Percentiles rank a stretch among this genome's conserved stretches.
phyloP scores from a whole-genome alignment of 2,888 invertebrate genomes.

The Psylliodes chrysocephalus region DNA sequence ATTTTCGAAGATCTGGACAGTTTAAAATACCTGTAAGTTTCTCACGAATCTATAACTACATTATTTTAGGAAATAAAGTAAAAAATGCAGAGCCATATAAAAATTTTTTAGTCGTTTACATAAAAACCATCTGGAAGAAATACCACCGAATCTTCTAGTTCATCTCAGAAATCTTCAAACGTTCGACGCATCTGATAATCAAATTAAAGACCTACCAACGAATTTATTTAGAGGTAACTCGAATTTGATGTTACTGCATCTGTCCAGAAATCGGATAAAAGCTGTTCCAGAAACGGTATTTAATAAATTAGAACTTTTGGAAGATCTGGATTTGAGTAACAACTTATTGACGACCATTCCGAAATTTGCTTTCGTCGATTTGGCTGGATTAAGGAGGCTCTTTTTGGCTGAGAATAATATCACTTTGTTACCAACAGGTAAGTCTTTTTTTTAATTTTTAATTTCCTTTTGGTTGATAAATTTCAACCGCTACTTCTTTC shows the following conservation, averaged over 20 bases:
- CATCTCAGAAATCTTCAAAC: slow-evolving; percentile 73
- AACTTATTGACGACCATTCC: slow-evolving; percentile 73
- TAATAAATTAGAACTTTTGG: slow-evolving; percentile 68
- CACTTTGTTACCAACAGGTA: slow-evolving; percentile 68
- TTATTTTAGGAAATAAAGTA: too few species aligned
- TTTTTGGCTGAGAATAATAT: slow-evolving; percentile 78
- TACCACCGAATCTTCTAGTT: slow-evolving; percentile 69
- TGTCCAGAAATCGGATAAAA: slow-evolving; percentile 74
- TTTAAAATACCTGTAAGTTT: slow-evolving; percentile 75
- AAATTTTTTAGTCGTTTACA: slow-evolving; percentile 74
- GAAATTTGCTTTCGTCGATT: slow-evolving; percentile 67
- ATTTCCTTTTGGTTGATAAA: too few species aligned
- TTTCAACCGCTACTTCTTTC: too few species aligned
- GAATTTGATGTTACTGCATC: slow-evolving; percentile 71
- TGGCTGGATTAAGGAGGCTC: slow-evolving; percentile 70
- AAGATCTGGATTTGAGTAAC: slow-evolving; percentile 76
- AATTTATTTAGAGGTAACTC: slow-evolving; percentile 70
- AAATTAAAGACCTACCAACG: slow-evolving; percentile 69
- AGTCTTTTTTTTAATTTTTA: background rate
- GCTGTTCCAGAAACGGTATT: slow-evolving; percentile 71
- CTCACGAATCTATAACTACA: too few species aligned
- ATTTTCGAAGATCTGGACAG: slow-evolving; percentile 73
- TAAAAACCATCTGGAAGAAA: slow-evolving; percentile 73
- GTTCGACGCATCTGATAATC: slow-evolving; percentile 75
- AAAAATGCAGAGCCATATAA: too few species aligned